phyloP scores from a whole-genome alignment of 2,113 vertebrate species.

The Pardalotus punctatus region DNA sequence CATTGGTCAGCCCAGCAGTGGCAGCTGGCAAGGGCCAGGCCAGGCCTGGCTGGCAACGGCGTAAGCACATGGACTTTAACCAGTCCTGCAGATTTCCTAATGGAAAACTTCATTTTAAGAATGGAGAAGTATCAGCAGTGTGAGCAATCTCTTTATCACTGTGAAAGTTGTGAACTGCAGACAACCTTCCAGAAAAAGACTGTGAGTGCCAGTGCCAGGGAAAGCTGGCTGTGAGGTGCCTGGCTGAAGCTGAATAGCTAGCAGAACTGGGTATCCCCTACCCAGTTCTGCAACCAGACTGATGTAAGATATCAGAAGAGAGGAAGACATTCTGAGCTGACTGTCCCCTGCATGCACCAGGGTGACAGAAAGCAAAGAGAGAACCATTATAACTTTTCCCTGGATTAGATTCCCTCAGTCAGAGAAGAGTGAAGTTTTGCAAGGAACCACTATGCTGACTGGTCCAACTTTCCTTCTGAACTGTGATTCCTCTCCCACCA shows the following conservation, averaged over 20 bases:
- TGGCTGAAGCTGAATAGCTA: background rate
- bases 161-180: background rate
- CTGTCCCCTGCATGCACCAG: background rate
- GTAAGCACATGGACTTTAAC: rapidly evolving
- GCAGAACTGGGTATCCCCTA: background rate
- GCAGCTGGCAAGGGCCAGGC: background rate
- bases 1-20: background rate
- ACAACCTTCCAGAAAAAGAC: background rate
- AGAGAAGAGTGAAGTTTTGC: background rate
- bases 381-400: background rate
- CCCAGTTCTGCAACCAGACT: background rate
- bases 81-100: background rate
- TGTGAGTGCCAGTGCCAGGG: background rate
- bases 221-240: background rate
- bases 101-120: background rate
- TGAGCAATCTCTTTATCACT: background rate
- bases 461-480: background rate
- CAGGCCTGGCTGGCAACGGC: rapidly evolving
- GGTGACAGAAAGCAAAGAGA: background rate
- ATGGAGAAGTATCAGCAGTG: background rate
- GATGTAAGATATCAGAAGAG: rapidly evolving
- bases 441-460: background rate
- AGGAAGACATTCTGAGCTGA: background rate
- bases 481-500: background rate
- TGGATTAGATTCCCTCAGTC: too few species aligned